Conservation (phyloP, 2,888 invertebrate genomes). For the Eudemis profundana region DNA sequence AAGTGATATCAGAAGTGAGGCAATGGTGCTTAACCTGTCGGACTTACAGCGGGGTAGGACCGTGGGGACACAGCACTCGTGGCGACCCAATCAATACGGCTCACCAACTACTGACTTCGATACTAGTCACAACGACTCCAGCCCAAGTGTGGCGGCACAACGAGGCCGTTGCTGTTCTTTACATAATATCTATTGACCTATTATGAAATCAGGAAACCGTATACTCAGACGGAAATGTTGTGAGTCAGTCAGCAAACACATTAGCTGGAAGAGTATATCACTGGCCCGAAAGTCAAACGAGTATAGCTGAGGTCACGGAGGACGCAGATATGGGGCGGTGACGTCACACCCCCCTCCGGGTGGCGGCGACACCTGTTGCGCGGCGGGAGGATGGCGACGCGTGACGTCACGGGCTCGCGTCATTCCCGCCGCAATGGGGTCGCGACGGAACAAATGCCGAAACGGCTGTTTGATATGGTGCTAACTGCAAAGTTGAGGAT, state of each 20-base stretch:
- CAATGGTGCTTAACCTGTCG: too few relatives aligned
- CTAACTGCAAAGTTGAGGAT: not conserved
- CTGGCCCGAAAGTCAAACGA: constrained; percentile 30
- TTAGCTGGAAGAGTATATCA: constrained; percentile 10
- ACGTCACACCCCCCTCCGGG: constrained; percentile 32
- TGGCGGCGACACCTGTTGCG: constrained; percentile 31
- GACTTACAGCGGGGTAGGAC: too few relatives aligned
- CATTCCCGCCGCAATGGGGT: constrained; percentile 27
- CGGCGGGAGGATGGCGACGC: constrained; percentile 20
- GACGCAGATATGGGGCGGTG: constrained; percentile 37
- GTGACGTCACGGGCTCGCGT: constrained; percentile 43
- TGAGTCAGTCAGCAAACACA: constrained; percentile 37
- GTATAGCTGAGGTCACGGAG: constrained; percentile 34
- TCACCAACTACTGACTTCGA: constrained; percentile 4
- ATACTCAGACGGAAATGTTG: not conserved
- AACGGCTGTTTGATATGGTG: constrained; percentile 22
- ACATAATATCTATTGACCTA: not conserved
- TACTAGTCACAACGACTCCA: not conserved
- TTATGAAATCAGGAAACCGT: not conserved
- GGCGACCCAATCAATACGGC: constrained; percentile 16
- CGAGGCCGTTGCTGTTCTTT: not conserved
- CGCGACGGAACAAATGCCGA: constrained; percentile 8
- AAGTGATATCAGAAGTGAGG: not conserved
- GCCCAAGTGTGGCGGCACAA: not conserved
- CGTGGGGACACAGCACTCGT: constrained; percentile 4